Evolutionary conservation across 2,888 invertebrate genomes (phyloP).

Genomic region (Cerceris ruficornis): DNA sequence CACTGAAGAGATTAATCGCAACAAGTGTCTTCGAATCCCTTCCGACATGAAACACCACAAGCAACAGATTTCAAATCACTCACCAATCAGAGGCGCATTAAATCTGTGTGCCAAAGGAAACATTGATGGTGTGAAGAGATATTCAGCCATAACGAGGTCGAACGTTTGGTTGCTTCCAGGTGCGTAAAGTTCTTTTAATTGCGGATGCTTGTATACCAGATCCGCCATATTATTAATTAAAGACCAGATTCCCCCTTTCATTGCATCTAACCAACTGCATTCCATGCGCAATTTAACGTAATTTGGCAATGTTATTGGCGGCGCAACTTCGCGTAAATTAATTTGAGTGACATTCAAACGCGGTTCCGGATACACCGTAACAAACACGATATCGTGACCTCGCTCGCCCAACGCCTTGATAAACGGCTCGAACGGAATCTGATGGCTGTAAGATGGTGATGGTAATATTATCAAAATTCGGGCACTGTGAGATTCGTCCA

Average conservation of each 20-base stretch:
- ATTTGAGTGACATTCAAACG: conserved; percentile 81
- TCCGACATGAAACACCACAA: not conserved
- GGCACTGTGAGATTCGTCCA: conserved; percentile 56
- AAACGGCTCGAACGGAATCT: conserved; percentile 81
- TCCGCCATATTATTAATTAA: not conserved
- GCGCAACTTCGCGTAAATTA: conserved; percentile 71
- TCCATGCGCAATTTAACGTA: conserved; percentile 1
- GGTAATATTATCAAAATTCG: conserved; percentile 81
- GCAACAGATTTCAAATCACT: not conserved
- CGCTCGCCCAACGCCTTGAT: conserved; percentile 80
- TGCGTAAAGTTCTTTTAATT: conserved; percentile 53
- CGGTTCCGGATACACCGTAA: conserved; percentile 82
- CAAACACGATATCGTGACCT: conserved; percentile 82
- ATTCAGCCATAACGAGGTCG: conserved; percentile 84
- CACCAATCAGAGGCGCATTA: conserved; percentile 83
- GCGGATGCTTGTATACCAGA: conserved; percentile 59
- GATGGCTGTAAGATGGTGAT: conserved; percentile 82
- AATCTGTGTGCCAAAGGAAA: conserved; percentile 84
- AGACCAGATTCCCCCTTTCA: fast-evolving
- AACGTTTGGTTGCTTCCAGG: conserved; percentile 80
- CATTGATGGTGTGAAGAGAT: conserved; percentile 81
- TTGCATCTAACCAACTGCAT: not conserved
- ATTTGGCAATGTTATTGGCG: fast-evolving
- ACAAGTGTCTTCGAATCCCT: not conserved
- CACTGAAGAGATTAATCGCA: too few relatives aligned